These are phyloP conservation scores for Crocuta crocuta DNA, from an alignment of 2,113 vertebrate genomes.

Conservation along the genomic window DNA sequence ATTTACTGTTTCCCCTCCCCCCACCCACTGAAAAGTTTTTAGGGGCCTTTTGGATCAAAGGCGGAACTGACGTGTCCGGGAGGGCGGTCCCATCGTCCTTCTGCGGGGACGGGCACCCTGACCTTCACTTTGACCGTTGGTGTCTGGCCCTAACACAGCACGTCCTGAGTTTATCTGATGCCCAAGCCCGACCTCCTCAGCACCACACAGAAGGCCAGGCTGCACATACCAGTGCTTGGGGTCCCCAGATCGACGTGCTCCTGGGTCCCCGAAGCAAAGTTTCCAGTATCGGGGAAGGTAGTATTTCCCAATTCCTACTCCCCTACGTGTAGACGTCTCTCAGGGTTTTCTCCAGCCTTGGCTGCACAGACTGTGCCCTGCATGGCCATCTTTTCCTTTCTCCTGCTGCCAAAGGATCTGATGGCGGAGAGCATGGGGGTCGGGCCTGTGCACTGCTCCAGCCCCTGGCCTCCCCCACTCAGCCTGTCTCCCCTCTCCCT, in stretches of 20 bases:
- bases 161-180: neutral
- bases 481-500: neutral
- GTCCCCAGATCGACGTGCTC: constrained; percentile 98
- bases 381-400: constrained; percentile 98
- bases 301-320: constrained; percentile 97
- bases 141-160: neutral
- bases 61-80: neutral
- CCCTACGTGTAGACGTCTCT: constrained; percentile 95
- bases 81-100: neutral
- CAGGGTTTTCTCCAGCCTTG: constrained; percentile 97
- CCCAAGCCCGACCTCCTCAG: neutral
- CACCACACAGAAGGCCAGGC: constrained; percentile 96
- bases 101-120: neutral
- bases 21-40: neutral
- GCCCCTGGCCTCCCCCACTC: neutral
- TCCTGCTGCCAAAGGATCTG: constrained; percentile 96
- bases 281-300: constrained; percentile 97
- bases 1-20: neutral
- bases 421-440: constrained; percentile 84
- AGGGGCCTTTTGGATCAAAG: neutral
- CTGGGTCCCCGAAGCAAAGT: constrained; percentile 98
- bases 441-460: neutral
- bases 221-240: constrained; percentile 97
- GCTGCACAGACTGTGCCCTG: constrained; percentile 97
- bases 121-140: neutral